A percentile compares a stretch with the other conserved stretches of the same genome.
Evolutionary conservation across 2,113 vertebrate genomes (phyloP).

Genomic region (Fukomys damarensis): DNA sequence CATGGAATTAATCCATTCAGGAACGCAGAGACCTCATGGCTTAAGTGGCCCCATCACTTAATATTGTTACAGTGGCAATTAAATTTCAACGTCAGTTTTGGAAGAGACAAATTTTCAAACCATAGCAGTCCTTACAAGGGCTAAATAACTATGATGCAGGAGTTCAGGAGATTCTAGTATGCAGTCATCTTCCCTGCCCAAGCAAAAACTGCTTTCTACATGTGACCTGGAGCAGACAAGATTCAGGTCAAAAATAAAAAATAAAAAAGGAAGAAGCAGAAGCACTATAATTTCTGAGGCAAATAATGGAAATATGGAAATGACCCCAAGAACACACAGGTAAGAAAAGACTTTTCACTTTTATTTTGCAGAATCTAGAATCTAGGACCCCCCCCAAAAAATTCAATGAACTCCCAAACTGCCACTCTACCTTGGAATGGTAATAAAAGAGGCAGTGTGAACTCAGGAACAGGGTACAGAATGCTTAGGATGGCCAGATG

Average conservation of each 20-base stretch:
- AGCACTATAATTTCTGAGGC: not conserved
- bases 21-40: not conserved
- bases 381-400: not conserved
- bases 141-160: not conserved
- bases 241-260: not conserved
- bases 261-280: not conserved
- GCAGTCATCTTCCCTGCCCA: not conserved
- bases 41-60: not conserved
- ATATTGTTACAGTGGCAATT: not conserved
- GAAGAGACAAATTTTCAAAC: not conserved
- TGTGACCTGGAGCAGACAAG: not conserved
- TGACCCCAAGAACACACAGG: not conserved
- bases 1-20: not conserved
- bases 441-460: not conserved
- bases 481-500: not conserved
- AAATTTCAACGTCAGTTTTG: not conserved
- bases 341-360: constrained; percentile 7
- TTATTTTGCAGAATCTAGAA: not conserved
- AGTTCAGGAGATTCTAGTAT: not conserved
- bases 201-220: not conserved
- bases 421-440: not conserved
- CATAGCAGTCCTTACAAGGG: not conserved
- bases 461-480: not conserved
- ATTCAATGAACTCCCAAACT: not conserved
- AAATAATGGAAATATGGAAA: not conserved